Percentiles rank a stretch among this genome's conserved stretches.
Conservation (phyloP, 1,140 invertebrate genomes). For the Drosophila burlai region DNA sequence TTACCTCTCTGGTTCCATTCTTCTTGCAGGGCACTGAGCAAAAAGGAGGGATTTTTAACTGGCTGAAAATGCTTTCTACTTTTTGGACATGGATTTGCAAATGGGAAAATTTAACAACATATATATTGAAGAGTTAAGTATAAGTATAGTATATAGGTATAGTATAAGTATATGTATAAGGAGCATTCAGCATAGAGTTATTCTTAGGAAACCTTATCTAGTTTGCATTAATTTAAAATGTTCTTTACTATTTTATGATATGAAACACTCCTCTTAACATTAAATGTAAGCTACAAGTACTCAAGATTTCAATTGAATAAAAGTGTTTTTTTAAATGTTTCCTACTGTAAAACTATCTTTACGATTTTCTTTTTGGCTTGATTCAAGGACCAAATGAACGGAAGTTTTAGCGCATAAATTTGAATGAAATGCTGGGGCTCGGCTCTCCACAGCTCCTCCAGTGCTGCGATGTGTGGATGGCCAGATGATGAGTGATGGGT, state of each 20-base stretch:
- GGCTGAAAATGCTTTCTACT: not conserved
- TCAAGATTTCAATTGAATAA: not conserved
- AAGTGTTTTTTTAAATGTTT: not conserved
- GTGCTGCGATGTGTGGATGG: conserved; percentile 41
- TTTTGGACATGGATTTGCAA: not conserved
- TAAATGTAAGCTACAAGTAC: not conserved
- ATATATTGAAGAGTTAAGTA: not conserved
- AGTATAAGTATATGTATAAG: too few relatives aligned
- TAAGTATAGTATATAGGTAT: too few relatives aligned
- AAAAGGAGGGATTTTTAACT: not conserved
- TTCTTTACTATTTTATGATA: not conserved
- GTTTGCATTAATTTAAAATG: not conserved
- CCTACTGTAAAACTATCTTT: conserved; percentile 25
- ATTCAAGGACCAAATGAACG: conserved; percentile 64
- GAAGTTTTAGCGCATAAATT: conserved; percentile 82
- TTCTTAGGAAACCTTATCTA: not conserved
- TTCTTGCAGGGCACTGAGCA: conserved; percentile 16
- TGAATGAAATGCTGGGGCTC: conserved; percentile 58
- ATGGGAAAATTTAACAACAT: too few relatives aligned
- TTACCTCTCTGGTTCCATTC: conserved; percentile 43
- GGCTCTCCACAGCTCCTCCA: conserved; percentile 15
- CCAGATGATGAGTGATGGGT: conserved; percentile 63
- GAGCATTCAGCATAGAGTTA: not conserved
- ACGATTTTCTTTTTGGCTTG: conserved; percentile 39
- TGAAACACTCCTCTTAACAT: not conserved